A percentile compares a stretch with the other conserved stretches of the same genome.
Conservation (phyloP, 2,113 vertebrate species). For the Aegotheles bennettii region DNA sequence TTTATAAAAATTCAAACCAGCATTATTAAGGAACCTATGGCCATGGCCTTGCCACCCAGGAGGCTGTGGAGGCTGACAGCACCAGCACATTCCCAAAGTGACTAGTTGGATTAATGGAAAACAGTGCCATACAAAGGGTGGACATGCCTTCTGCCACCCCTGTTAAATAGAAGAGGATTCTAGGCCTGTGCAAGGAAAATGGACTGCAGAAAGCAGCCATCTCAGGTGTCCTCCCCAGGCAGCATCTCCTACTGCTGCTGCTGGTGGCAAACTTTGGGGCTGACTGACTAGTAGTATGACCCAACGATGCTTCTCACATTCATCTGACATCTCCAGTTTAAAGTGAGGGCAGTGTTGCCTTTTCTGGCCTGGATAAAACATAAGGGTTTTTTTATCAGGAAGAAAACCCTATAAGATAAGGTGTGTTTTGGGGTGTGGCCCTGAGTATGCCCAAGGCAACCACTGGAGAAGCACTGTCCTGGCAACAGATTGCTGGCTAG, state of each 20-base stretch:
- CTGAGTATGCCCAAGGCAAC: neutral
- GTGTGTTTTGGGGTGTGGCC: neutral
- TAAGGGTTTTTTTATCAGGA: neutral
- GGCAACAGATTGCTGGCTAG: neutral
- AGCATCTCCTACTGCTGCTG: neutral
- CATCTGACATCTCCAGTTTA: neutral
- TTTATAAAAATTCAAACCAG: neutral
- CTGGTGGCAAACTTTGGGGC: neutral
- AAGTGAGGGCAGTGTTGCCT: neutral
- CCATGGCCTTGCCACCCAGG: neutral
- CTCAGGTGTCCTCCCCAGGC: neutral
- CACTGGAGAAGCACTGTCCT: neutral
- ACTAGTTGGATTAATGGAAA: neutral
- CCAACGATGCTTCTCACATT: accelerated
- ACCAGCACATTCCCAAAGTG: neutral
- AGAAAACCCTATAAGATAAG: neutral
- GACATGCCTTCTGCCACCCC: accelerated
- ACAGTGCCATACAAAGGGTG: neutral
- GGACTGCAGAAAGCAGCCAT: neutral
- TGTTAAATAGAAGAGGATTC: neutral
- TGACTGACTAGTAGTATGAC: neutral
- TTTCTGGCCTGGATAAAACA: neutral
- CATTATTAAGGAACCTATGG: neutral
- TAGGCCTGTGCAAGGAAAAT: neutral
- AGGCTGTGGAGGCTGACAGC: neutral